Evolutionary conservation across 2,113 vertebrate genomes (phyloP), one percentile per base, ranked within the genome.

Genomic region (Grammomys surdaster): DNA sequence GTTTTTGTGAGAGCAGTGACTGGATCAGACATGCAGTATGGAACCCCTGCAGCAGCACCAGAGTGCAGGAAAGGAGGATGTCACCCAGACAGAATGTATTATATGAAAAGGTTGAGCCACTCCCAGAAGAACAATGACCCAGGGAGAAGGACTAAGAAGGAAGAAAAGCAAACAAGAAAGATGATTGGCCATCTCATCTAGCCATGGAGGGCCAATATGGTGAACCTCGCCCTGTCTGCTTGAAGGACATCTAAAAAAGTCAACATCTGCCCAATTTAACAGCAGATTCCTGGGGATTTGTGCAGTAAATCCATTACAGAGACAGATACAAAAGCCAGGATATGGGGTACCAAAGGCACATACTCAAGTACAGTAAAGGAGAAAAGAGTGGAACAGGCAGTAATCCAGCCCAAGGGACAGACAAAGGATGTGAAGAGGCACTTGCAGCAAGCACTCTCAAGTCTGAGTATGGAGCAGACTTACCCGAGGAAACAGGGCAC

Each of bases 101-200:
- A 54, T 24, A 85, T 0, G 4, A 4, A 46, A 70, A 88, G 85
- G 63, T 13, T 0, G n/a, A 60, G 4, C 48, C 28, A 40, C 36
- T 67, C 51, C 86, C 2, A 3, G 87, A 56, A 43, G 36, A 91
- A 19, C 1, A 16, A 43, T 3, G 51, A 76, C 17, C 13, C 13
- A 51, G 54, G n/a, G n/a, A 48, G 17, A 36, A 5, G 28, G 36
- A 28, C 19, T 7, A 4, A 24, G 58, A 67, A 58, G 40, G 36
- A 0, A 7, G 58, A n/a, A 75, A 56, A 14, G 16, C 24, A 76
- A 54, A 56, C 17, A n/a, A 80, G 7, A 17, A 63, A 91, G 26
- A 36, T 1, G 5, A 4, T 2, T 43, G 36, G 20, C 36, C n/a
- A 89, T 11, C 46, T 26, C 40, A 28, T n/a, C 0, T 0, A 67